These are phyloP conservation scores for Rhinatrema bivittatum DNA, from an alignment of 2,797 vertebrate genomes.

Conservation along the genomic window DNA sequence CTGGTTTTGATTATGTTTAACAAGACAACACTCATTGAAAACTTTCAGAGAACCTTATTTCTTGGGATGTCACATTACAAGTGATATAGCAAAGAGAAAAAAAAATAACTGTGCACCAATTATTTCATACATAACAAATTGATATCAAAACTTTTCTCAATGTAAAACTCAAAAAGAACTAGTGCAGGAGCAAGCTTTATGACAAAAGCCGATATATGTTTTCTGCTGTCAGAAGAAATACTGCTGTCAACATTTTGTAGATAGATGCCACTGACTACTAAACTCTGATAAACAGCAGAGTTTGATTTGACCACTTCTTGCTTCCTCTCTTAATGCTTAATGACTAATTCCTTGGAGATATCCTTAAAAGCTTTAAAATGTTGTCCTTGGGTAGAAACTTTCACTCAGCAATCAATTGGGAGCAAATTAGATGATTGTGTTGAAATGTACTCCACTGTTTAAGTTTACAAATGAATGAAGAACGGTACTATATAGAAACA, in stretches of 20 bases:
- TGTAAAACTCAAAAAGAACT: slow-evolving; percentile 16
- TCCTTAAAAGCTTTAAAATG: slow-evolving; percentile 50
- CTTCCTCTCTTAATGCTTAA: slow-evolving; percentile 49
- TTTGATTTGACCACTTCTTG: slow-evolving; percentile 46
- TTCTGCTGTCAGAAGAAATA: slow-evolving; percentile 16
- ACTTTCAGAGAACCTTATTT: slow-evolving; percentile 46
- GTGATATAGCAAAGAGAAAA: slow-evolving; percentile 34
- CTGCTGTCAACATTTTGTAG: slow-evolving; percentile 47
- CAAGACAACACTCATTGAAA: slow-evolving; percentile 50
- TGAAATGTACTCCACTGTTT: slow-evolving; percentile 41
- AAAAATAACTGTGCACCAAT: slow-evolving; percentile 33
- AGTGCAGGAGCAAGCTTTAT: background rate
- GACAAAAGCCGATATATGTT: slow-evolving; percentile 6
- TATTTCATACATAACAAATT: slow-evolving; percentile 14
- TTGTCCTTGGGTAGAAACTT: slow-evolving; percentile 48
- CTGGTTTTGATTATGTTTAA: slow-evolving; percentile 65
- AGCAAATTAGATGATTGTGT: slow-evolving; percentile 48
- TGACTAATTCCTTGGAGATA: slow-evolving; percentile 47
- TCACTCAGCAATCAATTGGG: slow-evolving; percentile 49
- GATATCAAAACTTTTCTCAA: slow-evolving; percentile 5
- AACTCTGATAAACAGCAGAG: slow-evolving; percentile 42
- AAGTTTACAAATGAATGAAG: slow-evolving; percentile 49
- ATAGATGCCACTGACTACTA: slow-evolving; percentile 43
- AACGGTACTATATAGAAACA: slow-evolving; percentile 45
- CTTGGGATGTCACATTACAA: slow-evolving; percentile 52